Percentiles rank a stretch among this genome's conserved stretches.
These are phyloP conservation scores for Aptenodytes forsteri DNA, from an alignment of 2,113 vertebrate genomes.

Conservation along the genomic window DNA sequence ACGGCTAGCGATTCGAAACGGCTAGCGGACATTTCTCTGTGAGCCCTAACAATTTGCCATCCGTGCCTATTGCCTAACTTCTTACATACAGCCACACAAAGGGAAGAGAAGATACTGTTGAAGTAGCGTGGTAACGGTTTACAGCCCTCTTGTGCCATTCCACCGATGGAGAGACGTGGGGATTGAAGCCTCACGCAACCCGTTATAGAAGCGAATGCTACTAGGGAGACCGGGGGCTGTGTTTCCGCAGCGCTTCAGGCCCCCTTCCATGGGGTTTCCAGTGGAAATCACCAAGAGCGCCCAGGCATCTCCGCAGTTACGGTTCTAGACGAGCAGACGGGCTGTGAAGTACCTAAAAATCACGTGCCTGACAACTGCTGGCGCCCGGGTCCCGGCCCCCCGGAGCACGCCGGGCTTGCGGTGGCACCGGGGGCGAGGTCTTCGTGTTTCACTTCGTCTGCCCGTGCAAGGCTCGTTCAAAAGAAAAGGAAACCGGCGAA, in stretches of 20 bases:
- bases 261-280: slow-evolving; percentile 23
- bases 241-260: not conserved
- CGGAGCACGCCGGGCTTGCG: fast-evolving
- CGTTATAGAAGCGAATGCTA: fast-evolving
- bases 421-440: not conserved
- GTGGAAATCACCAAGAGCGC: slow-evolving; percentile 38
- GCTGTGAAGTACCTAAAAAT: not conserved
- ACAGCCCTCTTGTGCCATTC: not conserved
- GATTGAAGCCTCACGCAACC: fast-evolving
- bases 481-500: fast-evolving
- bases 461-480: fast-evolving
- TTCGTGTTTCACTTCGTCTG: fast-evolving
- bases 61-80: not conserved
- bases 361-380: not conserved
- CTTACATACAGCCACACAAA: fast-evolving
- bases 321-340: fast-evolving
- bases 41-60: not conserved
- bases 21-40: not conserved
- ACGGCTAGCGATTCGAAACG: not conserved
- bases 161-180: fast-evolving
- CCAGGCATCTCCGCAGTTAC: not conserved
- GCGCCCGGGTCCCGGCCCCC: not conserved
- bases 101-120: not conserved
- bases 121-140: fast-evolving
- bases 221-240: too few relatives aligned